These are phyloP conservation scores for Diglossa cyanea DNA, from an alignment of 2,797 vertebrate genomes.

Conservation along the genomic window DNA sequence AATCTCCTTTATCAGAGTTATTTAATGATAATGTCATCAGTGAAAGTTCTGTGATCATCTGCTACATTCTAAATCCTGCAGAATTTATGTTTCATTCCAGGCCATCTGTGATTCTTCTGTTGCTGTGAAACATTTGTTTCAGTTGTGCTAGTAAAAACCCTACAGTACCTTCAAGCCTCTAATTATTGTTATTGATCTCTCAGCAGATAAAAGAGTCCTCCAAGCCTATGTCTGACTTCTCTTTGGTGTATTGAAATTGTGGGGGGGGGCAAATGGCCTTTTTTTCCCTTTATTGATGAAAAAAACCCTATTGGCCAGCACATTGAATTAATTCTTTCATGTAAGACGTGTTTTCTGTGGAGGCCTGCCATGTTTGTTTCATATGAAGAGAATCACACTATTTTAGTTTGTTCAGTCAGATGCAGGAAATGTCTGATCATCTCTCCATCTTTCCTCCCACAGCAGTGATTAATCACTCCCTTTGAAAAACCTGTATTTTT, in stretches of 20 bases:
- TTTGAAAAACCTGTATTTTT: background rate
- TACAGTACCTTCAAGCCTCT: background rate
- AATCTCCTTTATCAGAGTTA: background rate
- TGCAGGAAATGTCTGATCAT: constrained; percentile 8
- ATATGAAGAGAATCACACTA: background rate
- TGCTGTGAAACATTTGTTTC: background rate
- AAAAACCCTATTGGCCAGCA: background rate
- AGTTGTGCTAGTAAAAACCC: background rate
- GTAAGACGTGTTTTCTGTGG: background rate
- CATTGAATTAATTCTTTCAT: background rate
- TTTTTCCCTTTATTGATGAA: background rate
- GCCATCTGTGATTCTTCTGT: background rate
- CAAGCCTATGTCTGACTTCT: background rate
- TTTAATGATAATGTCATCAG: background rate
- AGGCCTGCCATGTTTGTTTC: constrained; percentile 13
- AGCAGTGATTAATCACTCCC: background rate
- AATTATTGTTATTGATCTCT: background rate
- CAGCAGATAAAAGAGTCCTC: background rate
- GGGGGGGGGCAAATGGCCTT: rapidly evolving
- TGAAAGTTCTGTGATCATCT: background rate
- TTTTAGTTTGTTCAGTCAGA: background rate
- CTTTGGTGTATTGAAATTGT: background rate
- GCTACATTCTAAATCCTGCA: background rate
- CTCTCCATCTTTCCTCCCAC: background rate
- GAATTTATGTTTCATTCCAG: background rate